phyloP scores from a whole-genome alignment of 2,113 vertebrate species.

The Bagarius yarrelli region DNA sequence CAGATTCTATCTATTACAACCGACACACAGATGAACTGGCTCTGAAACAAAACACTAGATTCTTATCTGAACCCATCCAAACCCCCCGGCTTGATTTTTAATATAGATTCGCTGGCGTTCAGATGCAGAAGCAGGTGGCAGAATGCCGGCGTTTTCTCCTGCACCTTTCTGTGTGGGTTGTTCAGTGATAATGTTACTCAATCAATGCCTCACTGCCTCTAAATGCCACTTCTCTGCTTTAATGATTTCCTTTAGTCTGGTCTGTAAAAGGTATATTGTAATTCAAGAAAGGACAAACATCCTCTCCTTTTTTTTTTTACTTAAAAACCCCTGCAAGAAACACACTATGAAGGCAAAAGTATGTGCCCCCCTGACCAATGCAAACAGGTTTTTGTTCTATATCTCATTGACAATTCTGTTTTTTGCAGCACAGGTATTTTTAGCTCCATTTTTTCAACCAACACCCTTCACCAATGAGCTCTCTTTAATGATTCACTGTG shows the following conservation, averaged over 20 bases:
- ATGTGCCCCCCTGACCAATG: not conserved
- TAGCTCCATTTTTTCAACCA: too few species aligned
- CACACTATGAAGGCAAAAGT: not conserved
- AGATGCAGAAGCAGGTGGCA: slow-evolving; percentile 33
- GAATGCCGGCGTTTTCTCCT: slow-evolving; percentile 26
- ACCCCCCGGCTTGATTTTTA: slow-evolving; percentile 67
- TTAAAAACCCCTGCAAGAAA: not conserved
- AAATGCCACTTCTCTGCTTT: slow-evolving; percentile 14
- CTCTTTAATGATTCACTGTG: too few species aligned
- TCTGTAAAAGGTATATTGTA: slow-evolving; percentile 8
- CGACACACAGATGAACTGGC: slow-evolving; percentile 59
- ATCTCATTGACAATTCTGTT: not conserved
- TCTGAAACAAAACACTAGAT: slow-evolving; percentile 62
- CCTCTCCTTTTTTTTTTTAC: not conserved
- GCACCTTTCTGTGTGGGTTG: slow-evolving; percentile 28
- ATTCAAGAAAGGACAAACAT: not conserved
- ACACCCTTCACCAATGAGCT: too few species aligned
- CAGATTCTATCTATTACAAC: slow-evolving; percentile 59
- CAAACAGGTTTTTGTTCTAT: not conserved
- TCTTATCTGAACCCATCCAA: slow-evolving; percentile 56
- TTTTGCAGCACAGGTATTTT: too few species aligned
- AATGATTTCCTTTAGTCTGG: slow-evolving; percentile 25
- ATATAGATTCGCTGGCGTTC: slow-evolving; percentile 66
- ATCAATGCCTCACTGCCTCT: slow-evolving; percentile 32
- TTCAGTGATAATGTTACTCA: slow-evolving; percentile 41